phyloP scores from a whole-genome alignment of 1,140 invertebrate species.

The Diachasma alloeum region DNA sequence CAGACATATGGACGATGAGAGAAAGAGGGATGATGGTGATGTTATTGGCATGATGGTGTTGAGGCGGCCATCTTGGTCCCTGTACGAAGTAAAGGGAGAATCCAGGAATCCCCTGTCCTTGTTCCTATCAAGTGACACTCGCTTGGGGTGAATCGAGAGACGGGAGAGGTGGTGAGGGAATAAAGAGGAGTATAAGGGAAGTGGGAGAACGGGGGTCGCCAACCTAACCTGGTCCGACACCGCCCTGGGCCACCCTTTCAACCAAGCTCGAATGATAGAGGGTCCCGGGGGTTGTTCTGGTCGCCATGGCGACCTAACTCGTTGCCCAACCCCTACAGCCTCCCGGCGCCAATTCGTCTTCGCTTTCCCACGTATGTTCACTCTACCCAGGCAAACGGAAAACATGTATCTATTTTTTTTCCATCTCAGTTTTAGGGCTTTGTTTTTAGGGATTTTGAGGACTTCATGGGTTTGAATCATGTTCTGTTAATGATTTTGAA shows the following conservation, averaged over 20 bases:
- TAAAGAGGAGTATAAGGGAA: constrained; percentile 1
- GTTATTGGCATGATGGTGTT: constrained; percentile 70
- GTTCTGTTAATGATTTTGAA: too few species aligned
- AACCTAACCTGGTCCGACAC: constrained; percentile 47
- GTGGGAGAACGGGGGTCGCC: constrained; percentile 18
- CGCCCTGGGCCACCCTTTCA: constrained; percentile 55
- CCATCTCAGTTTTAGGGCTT: neutral
- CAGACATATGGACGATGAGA: constrained; percentile 50
- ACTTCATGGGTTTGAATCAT: neutral
- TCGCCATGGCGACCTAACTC: constrained; percentile 55
- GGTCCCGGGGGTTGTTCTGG: constrained; percentile 53
- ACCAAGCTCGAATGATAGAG: constrained; percentile 47
- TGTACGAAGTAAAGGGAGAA: constrained; percentile 10
- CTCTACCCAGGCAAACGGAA: constrained; percentile 11
- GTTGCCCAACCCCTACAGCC: constrained; percentile 49
- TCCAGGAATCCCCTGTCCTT: constrained; percentile 54
- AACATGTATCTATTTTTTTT: constrained; percentile 18
- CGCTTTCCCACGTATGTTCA: constrained; percentile 44
- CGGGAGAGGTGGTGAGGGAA: neutral
- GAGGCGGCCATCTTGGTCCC: constrained; percentile 67
- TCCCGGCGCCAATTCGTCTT: constrained; percentile 47
- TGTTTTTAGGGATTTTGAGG: too few species aligned
- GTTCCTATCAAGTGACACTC: constrained; percentile 63
- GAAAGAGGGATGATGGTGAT: constrained; percentile 56
- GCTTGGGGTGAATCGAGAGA: constrained; percentile 22